Conservation (phyloP, 2,888 invertebrate genomes). For the Unio pictorum region DNA sequence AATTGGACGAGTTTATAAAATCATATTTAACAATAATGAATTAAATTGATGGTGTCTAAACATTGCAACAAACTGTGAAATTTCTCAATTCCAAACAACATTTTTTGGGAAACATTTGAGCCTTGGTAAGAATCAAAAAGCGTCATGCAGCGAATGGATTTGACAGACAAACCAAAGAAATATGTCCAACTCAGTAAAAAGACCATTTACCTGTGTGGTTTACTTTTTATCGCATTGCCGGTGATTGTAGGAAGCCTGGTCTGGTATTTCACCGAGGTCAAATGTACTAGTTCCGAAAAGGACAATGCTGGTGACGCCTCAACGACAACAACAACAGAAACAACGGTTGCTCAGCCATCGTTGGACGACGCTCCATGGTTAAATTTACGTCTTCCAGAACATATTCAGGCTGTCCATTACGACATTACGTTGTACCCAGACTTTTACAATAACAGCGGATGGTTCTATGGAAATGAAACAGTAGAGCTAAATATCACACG, state of each 20-base stretch:
- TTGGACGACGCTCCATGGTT: constrained; percentile 53
- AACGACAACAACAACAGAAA: constrained; percentile 2
- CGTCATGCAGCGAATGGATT: no score
- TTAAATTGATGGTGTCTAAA: no score
- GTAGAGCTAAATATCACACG: constrained; percentile 63
- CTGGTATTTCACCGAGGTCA: constrained; percentile 45
- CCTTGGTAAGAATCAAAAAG: no score
- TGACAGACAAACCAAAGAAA: no score
- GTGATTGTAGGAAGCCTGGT: constrained; percentile 51
- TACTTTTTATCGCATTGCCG: constrained; percentile 46
- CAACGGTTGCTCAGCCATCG: constrained; percentile 12
- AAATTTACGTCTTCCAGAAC: constrained; percentile 76
- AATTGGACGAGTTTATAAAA: no score
- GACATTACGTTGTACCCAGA: constrained; percentile 80
- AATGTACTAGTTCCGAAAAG: constrained; percentile 11
- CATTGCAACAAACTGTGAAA: no score
- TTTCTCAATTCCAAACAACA: no score
- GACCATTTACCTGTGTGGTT: constrained; percentile 32
- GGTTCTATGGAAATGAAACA: constrained; percentile 65
- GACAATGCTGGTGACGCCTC: background rate
- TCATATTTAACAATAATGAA: no score
- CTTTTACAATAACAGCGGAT: constrained; percentile 73
- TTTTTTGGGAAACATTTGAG: no score
- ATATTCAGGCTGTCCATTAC: constrained; percentile 79
- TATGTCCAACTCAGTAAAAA: no score